Evolutionary conservation across 2,113 vertebrate genomes (phyloP).

Genomic region (Camarhynchus parvulus): DNA sequence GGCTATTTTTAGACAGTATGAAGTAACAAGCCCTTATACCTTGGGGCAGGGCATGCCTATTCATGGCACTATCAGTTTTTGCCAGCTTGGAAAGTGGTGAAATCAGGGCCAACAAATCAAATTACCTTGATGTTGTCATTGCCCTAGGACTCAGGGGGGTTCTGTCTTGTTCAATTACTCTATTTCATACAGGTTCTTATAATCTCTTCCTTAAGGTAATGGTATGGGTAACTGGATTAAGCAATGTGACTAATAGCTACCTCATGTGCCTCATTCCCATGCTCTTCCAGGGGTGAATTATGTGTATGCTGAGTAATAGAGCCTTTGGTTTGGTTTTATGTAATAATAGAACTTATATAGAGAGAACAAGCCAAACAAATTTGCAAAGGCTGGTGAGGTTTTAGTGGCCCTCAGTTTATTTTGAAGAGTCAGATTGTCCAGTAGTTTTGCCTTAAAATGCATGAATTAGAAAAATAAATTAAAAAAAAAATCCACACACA

Average conservation of each 20-base stretch:
- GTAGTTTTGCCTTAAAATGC: neutral
- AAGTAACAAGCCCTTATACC: neutral
- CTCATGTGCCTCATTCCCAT: neutral
- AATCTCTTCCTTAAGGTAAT: neutral
- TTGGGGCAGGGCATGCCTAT: neutral
- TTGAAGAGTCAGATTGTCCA: neutral
- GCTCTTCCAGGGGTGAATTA: neutral
- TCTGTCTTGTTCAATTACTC: constrained; percentile 10
- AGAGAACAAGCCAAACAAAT: neutral
- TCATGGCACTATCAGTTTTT: constrained; percentile 5
- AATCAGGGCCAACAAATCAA: neutral
- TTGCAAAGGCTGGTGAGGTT: neutral
- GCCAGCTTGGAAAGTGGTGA: constrained; percentile 21
- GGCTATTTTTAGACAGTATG: neutral
- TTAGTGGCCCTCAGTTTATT: neutral
- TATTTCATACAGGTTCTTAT: neutral
- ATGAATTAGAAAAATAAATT: neutral
- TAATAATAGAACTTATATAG: neutral
- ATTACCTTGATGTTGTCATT: neutral
- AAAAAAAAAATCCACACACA: too few relatives aligned
- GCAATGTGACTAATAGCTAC: neutral
- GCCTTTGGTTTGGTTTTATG: neutral
- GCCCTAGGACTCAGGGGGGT: neutral
- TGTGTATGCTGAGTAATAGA: neutral
- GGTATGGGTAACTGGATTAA: neutral